phyloP scores from a whole-genome alignment of 2,113 vertebrate species.

The Scalopus aquaticus region DNA sequence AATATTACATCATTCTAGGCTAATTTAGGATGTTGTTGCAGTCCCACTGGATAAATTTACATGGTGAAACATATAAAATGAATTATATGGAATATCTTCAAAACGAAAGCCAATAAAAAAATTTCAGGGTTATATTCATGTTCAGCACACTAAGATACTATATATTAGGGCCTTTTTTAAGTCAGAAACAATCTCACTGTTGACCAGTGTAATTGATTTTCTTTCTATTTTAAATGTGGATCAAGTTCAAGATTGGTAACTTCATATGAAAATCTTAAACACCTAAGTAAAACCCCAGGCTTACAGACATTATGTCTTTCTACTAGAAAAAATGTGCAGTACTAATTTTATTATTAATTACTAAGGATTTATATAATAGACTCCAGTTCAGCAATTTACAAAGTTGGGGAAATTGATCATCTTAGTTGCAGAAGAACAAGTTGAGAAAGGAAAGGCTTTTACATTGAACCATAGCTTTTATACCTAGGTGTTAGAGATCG shows the following conservation, averaged over 20 bases:
- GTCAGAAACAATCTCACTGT: too few relatives aligned
- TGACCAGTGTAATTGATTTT: slow-evolving; percentile 6
- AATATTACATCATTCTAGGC: too few relatives aligned
- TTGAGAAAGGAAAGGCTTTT: not conserved
- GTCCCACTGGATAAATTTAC: too few relatives aligned
- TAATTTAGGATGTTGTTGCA: too few relatives aligned
- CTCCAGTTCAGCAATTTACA: not conserved
- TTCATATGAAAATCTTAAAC: slow-evolving; percentile 29
- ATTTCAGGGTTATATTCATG: too few relatives aligned
- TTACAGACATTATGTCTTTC: not conserved
- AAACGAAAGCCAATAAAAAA: too few relatives aligned
- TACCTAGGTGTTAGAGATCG: not conserved
- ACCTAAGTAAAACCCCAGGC: not conserved
- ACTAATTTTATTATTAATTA: slow-evolving; percentile 20
- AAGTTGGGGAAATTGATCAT: not conserved
- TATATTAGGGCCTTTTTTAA: too few relatives aligned
- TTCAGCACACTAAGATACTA: too few relatives aligned
- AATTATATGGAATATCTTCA: too few relatives aligned
- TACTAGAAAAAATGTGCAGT: slow-evolving; percentile 6
- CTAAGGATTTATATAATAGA: not conserved
- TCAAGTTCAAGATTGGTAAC: slow-evolving; percentile 11
- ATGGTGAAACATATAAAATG: too few relatives aligned
- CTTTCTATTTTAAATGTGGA: slow-evolving; percentile 33
- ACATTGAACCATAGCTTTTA: not conserved
- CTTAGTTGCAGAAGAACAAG: not conserved